These are phyloP conservation scores for Aphelenchoides fujianensis DNA, from an alignment of 1,140 invertebrate genomes.

Conservation along the genomic window DNA sequence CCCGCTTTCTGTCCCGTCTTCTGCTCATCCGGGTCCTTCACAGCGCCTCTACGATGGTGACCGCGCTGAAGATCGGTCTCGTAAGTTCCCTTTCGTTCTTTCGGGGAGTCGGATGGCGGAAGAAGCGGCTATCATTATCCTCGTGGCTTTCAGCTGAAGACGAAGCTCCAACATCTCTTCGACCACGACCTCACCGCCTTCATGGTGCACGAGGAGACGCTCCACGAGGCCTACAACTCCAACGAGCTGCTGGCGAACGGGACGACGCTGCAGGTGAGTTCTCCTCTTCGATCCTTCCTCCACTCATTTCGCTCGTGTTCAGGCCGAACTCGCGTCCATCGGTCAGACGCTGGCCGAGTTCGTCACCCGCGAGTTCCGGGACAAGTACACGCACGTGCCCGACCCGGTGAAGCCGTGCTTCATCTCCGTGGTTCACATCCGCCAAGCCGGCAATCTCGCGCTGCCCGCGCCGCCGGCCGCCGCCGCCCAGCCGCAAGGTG, in stretches of 20 bases:
- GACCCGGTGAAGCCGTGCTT: not conserved
- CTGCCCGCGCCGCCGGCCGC: too few relatives aligned
- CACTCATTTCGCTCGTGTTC: not conserved
- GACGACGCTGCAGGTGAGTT: conserved; percentile 11
- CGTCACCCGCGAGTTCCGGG: not conserved
- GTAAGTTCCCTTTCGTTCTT: too few relatives aligned
- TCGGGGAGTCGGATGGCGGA: too few relatives aligned
- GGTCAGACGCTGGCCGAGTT: not conserved
- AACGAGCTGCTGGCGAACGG: conserved; percentile 1
- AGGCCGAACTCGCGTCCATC: not conserved
- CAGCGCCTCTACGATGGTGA: too few relatives aligned
- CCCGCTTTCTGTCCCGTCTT: too few relatives aligned
- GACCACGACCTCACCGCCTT: not conserved
- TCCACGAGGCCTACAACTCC: not conserved
- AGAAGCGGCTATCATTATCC: too few relatives aligned
- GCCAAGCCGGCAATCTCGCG: not conserved
- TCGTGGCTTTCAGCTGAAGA: conserved; percentile 12
- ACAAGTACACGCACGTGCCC: not conserved
- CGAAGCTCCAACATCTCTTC: not conserved
- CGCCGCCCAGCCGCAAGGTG: too few relatives aligned
- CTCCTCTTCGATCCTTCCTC: too few relatives aligned
- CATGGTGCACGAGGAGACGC: conserved; percentile 3
- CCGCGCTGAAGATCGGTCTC: too few relatives aligned
- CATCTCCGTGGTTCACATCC: not conserved
- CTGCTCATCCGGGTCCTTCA: too few relatives aligned